Evolutionary conservation across 1,140 invertebrate species (phyloP).

Genomic region (Drosophila busckii): DNA sequence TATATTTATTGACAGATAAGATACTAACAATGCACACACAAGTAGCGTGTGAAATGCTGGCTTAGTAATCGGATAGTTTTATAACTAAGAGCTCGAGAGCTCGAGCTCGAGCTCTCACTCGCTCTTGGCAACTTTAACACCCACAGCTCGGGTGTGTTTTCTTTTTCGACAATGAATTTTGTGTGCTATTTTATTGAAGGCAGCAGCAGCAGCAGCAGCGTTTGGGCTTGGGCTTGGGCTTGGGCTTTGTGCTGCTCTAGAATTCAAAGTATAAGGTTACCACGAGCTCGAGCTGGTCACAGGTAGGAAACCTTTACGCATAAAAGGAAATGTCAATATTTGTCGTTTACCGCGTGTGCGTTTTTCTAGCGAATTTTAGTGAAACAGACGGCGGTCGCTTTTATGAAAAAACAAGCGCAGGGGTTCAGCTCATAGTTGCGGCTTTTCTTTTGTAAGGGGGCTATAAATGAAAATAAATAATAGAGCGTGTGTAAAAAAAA

Average conservation of each 20-base stretch:
- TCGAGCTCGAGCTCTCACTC: too few species aligned
- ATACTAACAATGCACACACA: too few species aligned
- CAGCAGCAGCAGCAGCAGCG: neutral
- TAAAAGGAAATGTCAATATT: conserved; percentile 61
- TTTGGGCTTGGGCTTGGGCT: too few species aligned
- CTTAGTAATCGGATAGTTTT: conserved; percentile 36
- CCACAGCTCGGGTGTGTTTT: too few species aligned
- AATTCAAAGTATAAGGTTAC: conserved; percentile 33
- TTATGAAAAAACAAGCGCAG: conserved; percentile 6
- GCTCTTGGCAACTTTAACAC: too few species aligned
- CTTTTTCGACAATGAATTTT: neutral
- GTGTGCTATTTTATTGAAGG: conserved; percentile 25
- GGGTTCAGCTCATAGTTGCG: conserved; percentile 17
- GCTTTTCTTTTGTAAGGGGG: conserved; percentile 36
- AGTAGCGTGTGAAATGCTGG: conserved; percentile 39
- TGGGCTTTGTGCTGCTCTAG: too few species aligned
- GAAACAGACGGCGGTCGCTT: conserved; percentile 16
- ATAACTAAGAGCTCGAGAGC: too few species aligned
- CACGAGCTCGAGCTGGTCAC: neutral
- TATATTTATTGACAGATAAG: too few species aligned
- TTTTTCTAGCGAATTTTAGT: conserved; percentile 54
- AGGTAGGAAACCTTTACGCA: neutral
- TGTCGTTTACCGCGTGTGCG: conserved; percentile 57
- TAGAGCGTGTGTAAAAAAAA: neutral
- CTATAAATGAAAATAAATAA: conserved; percentile 13